A percentile compares a stretch with the other conserved stretches of the same genome.
These are phyloP conservation scores for Potamarius usumacintae DNA, from an alignment of 2,113 vertebrate genomes.

Conservation along the genomic window DNA sequence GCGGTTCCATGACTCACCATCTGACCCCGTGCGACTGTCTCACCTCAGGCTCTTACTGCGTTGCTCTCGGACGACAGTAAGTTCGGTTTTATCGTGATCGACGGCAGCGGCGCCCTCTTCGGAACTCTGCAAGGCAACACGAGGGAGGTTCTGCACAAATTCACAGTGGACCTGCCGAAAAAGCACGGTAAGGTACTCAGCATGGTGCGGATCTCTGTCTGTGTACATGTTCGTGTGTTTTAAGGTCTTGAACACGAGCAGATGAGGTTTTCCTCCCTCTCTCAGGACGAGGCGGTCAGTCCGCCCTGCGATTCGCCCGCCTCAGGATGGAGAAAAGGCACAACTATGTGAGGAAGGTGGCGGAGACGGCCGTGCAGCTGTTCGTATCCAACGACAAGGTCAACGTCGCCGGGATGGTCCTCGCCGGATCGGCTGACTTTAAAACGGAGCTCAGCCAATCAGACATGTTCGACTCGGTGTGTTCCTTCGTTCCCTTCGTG, in stretches of 20 bases:
- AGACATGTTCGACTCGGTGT: conserved; percentile 99
- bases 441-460: conserved; percentile 98
- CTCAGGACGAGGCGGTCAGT: conserved; percentile 95
- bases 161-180: conserved; percentile 99
- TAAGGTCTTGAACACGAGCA: too few species aligned
- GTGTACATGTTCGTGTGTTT: too few species aligned
- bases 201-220: neutral
- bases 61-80: conserved; percentile 98
- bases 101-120: conserved; percentile 97
- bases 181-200: conserved; percentile 84
- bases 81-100: conserved; percentile 99
- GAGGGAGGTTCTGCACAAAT: conserved; percentile 98
- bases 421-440: conserved; percentile 97
- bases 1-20: neutral
- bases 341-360: conserved; percentile 98
- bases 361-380: conserved; percentile 96
- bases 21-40: neutral
- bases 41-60: conserved; percentile 89
- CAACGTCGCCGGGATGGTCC: conserved; percentile 95
- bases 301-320: conserved; percentile 95
- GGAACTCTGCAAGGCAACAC: conserved; percentile 99
- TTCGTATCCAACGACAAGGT: conserved; percentile 99
- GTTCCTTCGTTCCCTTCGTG: conserved; percentile 45
- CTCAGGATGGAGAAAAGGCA: conserved; percentile 98
- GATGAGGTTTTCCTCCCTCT: conserved; percentile 17